Evolutionary conservation across 2,888 invertebrate genomes (phyloP), one percentile per base, ranked within the genome.

Genomic region (Coleophora flavipennella): DNA sequence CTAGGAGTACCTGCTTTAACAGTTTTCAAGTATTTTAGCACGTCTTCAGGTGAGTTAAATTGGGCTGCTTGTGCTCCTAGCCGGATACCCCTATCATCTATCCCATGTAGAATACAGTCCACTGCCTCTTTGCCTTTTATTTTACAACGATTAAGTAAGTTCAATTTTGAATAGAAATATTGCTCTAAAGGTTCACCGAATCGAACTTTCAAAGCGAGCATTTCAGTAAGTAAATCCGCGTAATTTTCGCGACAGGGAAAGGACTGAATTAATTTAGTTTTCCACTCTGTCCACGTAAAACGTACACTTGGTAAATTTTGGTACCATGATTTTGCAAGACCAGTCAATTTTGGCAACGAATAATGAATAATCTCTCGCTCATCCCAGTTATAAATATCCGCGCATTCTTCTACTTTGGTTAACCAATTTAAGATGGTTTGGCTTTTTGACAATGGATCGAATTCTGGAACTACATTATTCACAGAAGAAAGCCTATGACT

Each of bases 241-340:
- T 50, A 49, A 35, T 50, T 36, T 27, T 52, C 43, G 6, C 26
- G 20, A 29, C 27, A 28, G 1, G 50, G 47, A 27, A 50, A 50
- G 8, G 49, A 41, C 27, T 49, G 44, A 10, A 29, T n/a, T n/a
- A 53, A 28, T 38, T 49, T 48, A 9, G n/a, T 20, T 38, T 50
- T 45, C 51, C 53, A 51, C 29, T 51, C 46, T 6, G n/a, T 13
- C 49, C 53, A 53, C 1, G 46, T 34, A 33, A 40, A 50, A 8
- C 46, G 20, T 9, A 49, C 34, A 7, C 41, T 38, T 3, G 46
- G 36, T 7, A 49, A 33, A 8, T 46, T 47, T 38, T 47, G 41
- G 11, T 49, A 49, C 53, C 53, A 53, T 8, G 38, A 39, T 31
- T 49, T 36, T 9, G 46, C 50, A 1, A 44, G 8, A n/a, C 40